Evolutionary conservation across 2,797 vertebrate species (phyloP).

Genomic region (Sarcoramphus papa): DNA sequence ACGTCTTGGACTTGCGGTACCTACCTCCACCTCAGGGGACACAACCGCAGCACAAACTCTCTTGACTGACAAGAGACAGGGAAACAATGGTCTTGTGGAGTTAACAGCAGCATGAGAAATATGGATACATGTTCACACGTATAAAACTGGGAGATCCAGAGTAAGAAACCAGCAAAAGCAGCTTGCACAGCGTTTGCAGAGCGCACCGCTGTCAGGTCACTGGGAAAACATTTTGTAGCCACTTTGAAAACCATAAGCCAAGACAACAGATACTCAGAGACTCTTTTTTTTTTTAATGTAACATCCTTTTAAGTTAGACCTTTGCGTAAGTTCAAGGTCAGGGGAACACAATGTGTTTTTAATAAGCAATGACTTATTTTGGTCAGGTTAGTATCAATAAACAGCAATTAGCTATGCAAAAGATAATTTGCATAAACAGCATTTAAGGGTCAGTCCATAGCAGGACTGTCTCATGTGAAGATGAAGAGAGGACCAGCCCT

Average conservation of each 20-base stretch:
- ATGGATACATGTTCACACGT: background rate
- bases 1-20: background rate
- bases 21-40: background rate
- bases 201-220: background rate
- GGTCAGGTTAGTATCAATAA: background rate
- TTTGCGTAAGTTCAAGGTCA: background rate
- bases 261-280: background rate
- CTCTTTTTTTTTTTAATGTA: background rate
- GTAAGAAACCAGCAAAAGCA: background rate
- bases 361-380: background rate
- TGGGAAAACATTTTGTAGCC: background rate
- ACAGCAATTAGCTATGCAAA: background rate
- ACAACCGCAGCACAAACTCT: fast-evolving
- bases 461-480: background rate
- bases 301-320: background rate
- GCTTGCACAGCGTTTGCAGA: background rate
- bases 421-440: background rate
- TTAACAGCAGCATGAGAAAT: background rate
- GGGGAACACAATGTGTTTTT: background rate
- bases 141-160: background rate
- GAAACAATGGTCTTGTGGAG: background rate
- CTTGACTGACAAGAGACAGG: background rate
- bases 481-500: background rate
- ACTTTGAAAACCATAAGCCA: background rate
- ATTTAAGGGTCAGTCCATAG: background rate